A percentile compares a stretch with the other conserved stretches of the same genome.
Conservation (phyloP, 2,888 invertebrate species). For the Schrankia costaestrigalis region DNA sequence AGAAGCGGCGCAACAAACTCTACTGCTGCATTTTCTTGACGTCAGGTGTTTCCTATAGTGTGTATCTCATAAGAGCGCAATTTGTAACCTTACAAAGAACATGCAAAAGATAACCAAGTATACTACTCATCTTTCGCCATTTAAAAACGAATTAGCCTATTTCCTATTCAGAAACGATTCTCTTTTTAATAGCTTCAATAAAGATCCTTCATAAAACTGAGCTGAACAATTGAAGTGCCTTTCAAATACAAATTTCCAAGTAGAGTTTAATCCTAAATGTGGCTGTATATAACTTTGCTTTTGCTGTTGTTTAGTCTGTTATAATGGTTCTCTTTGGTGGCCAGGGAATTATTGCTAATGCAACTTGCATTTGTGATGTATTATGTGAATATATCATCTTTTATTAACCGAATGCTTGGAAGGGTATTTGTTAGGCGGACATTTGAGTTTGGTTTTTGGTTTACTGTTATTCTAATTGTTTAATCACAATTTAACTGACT, state of each 20-base stretch:
- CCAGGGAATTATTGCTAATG: conserved; percentile 58
- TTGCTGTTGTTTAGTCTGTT: conserved; percentile 59
- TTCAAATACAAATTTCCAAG: conserved; percentile 47
- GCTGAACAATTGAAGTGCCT: conserved; percentile 23
- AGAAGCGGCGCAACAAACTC: too few species aligned
- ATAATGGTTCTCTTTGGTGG: conserved; percentile 61
- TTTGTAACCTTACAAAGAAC: too few species aligned
- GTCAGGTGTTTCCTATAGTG: too few species aligned
- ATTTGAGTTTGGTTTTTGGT: neutral
- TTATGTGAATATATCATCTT: conserved; percentile 32
- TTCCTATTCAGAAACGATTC: too few species aligned
- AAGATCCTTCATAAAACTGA: too few species aligned
- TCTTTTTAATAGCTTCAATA: too few species aligned
- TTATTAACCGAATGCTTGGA: conserved; percentile 22
- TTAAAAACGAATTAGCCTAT: too few species aligned
- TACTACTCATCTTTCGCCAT: too few species aligned
- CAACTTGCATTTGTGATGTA: conserved; percentile 38
- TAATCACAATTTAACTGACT: too few species aligned
- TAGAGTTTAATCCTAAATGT: conserved; percentile 57
- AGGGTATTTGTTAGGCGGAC: neutral
- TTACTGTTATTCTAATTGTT: neutral
- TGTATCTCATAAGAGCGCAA: too few species aligned
- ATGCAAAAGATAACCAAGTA: too few species aligned
- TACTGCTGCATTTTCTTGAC: too few species aligned
- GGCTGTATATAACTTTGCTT: conserved; percentile 59